Conservation (phyloP, 2,888 invertebrate species). For the Macrophya alboannulata region DNA sequence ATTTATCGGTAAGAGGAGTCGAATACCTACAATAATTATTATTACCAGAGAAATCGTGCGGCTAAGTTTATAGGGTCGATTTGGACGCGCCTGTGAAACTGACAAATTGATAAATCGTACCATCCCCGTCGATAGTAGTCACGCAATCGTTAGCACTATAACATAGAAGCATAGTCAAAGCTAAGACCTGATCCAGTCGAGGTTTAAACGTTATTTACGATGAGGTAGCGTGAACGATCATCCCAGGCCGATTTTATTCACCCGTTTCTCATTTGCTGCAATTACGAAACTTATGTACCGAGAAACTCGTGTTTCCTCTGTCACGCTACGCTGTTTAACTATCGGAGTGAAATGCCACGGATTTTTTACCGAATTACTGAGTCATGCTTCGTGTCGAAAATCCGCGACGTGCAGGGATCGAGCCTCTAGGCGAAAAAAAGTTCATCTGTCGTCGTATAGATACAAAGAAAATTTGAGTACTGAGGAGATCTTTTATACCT, state of each 20-base stretch:
- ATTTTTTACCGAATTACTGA: slow-evolving; percentile 15
- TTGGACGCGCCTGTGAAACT: slow-evolving; percentile 50
- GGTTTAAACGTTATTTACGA: slow-evolving; percentile 53
- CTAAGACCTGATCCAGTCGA: slow-evolving; percentile 17
- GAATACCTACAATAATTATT: not conserved
- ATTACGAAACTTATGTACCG: slow-evolving; percentile 21
- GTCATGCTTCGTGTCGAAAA: not conserved
- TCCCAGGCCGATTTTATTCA: not conserved
- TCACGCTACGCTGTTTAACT: slow-evolving; percentile 20
- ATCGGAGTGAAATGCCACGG: not conserved
- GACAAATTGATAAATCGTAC: slow-evolving; percentile 56
- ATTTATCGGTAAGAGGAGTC: not conserved
- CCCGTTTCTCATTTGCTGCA: slow-evolving; percentile 31
- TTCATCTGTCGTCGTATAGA: too few species aligned
- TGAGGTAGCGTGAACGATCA: slow-evolving; percentile 44
- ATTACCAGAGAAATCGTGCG: not conserved
- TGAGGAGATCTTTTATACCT: too few species aligned
- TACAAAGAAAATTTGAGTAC: too few species aligned
- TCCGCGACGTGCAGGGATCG: not conserved
- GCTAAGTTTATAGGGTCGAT: slow-evolving; percentile 18
- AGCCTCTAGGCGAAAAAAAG: not conserved
- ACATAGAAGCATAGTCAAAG: slow-evolving; percentile 21
- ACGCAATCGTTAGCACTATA: slow-evolving; percentile 50
- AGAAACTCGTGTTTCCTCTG: slow-evolving; percentile 19
- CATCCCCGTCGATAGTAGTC: not conserved